Percentiles rank a stretch among this genome's conserved stretches.
Conservation (phyloP, 2,113 vertebrate genomes). For the Mus pahari region DNA sequence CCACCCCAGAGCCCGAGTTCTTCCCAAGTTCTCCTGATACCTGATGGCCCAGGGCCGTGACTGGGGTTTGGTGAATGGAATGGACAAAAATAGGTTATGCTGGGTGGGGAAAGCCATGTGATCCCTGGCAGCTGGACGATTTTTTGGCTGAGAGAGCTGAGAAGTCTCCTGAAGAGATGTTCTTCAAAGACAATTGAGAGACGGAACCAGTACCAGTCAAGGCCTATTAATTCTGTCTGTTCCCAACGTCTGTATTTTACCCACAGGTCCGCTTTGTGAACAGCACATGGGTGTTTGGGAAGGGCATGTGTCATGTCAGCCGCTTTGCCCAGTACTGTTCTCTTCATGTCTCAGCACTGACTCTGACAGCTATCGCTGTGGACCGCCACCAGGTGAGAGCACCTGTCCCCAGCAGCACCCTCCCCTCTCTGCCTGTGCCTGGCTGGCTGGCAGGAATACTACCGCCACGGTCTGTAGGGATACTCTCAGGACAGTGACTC, state of each 20-base stretch:
- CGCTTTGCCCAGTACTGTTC: constrained; percentile 97
- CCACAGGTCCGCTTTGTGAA: constrained; percentile 95
- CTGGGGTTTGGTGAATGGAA: not conserved
- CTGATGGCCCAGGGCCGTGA: too few relatives aligned
- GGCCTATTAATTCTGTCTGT: too few relatives aligned
- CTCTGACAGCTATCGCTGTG: constrained; percentile 94
- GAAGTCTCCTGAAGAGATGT: not conserved
- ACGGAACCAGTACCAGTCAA: not conserved
- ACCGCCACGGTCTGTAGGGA: not conserved
- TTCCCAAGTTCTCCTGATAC: not conserved
- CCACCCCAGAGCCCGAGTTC: not conserved
- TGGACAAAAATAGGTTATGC: not conserved
- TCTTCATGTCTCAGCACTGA: constrained; percentile 95
- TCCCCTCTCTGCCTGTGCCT: not conserved
- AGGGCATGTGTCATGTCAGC: constrained; percentile 96
- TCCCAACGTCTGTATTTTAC: not conserved
- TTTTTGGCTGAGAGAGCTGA: not conserved
- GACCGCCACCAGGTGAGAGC: constrained; percentile 94
- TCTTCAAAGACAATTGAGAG: not conserved
- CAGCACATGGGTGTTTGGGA: constrained; percentile 96
- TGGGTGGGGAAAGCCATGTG: not conserved
- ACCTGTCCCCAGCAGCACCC: rapidly evolving
- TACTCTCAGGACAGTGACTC: not conserved
- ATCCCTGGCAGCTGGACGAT: not conserved
- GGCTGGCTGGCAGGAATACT: not conserved